A percentile compares a stretch with the other conserved stretches of the same genome.
Conservation (phyloP, 2,888 invertebrate species). For the Stenoptilia bipunctidactyla region DNA sequence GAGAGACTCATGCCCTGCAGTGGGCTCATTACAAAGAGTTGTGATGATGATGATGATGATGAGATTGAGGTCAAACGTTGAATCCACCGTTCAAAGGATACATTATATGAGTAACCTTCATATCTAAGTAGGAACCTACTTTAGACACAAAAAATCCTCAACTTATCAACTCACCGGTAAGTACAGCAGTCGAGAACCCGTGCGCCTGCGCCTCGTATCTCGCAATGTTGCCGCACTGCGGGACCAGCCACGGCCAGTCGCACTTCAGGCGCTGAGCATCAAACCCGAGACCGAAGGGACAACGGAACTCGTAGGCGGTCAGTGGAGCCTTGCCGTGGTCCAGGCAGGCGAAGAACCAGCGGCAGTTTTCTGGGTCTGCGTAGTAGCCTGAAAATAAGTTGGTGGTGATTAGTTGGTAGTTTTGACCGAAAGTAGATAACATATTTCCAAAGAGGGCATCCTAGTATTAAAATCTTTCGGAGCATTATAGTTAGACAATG, state of each 20-base stretch:
- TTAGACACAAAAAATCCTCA: too few species aligned
- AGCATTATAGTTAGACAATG: too few species aligned
- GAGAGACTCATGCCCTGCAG: too few species aligned
- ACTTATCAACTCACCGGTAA: slow-evolving; percentile 35
- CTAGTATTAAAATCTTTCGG: too few species aligned
- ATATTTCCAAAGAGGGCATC: too few species aligned
- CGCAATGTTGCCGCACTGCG: slow-evolving; percentile 69
- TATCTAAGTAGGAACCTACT: too few species aligned
- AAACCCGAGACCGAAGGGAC: slow-evolving; percentile 84
- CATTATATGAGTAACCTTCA: too few species aligned
- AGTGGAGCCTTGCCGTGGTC: slow-evolving; percentile 75
- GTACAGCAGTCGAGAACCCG: slow-evolving; percentile 49
- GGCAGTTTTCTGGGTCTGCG: slow-evolving; percentile 84
- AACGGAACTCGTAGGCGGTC: slow-evolving; percentile 84
- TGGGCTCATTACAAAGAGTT: too few species aligned
- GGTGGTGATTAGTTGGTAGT: too few species aligned
- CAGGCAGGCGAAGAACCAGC: slow-evolving; percentile 87
- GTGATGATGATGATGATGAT: too few species aligned
- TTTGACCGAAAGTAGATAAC: too few species aligned
- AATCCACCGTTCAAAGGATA: neutral
- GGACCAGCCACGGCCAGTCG: slow-evolving; percentile 86
- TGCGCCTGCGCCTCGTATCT: slow-evolving; percentile 64
- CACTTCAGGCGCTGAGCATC: slow-evolving; percentile 78
- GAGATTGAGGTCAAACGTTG: neutral
- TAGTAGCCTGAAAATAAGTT: too few species aligned